Base-by-base conservation (phyloP, 2,888 invertebrate genomes). In the Ormyrus thymus region DNA sequence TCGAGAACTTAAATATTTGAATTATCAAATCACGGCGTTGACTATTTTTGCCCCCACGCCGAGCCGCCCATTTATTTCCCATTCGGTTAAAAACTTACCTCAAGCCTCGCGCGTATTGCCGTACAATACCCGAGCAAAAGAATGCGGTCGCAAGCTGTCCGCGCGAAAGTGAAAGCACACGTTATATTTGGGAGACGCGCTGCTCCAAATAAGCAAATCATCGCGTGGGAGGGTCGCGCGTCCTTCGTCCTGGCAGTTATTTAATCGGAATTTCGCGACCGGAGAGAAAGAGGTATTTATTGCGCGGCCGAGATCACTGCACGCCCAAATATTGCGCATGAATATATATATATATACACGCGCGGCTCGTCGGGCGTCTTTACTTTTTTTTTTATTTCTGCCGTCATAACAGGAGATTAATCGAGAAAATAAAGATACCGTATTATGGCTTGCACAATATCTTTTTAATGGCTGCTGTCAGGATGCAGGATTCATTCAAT, bases 141-240 rank as follows among this genome's bases (percentile, higher is more conserved):
- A 29, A 29, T 29, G 29, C 29, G 29, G 29, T 29, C 51, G 51
- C 11, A 29, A 29, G 48, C 59, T 29, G 53, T 46, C 62, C 10
- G 56, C 56, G 9, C 29, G 46, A 77, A 78, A 78, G 77, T 78
- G 77, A 78, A 78, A 78, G 77, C 68, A 55, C 72, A 55, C 72
- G 68, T 78, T 68, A 72, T 68, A 15, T 46, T 43, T 45, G 29
- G 29, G 29, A 3, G 29, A 43, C 65, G 46, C 15, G 53, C 11
- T 61, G 51, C 71, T 65, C 76, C 51, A 50, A 76, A 76, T 70
- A 69, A 70, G 51, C 64, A 56, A 70, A 59, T 48, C 66, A 56
- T 66, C 68, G 53, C 65, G 77, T 78, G 65, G 77, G 77, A 66
- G 71, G 58, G 7, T 6, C n/a, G 5, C 43, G 15, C 51, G 72